A percentile compares a stretch with the other conserved stretches of the same genome.
These are phyloP conservation scores for Cerceris ruficornis DNA, from an alignment of 2,888 invertebrate species.

Conservation along the genomic window DNA sequence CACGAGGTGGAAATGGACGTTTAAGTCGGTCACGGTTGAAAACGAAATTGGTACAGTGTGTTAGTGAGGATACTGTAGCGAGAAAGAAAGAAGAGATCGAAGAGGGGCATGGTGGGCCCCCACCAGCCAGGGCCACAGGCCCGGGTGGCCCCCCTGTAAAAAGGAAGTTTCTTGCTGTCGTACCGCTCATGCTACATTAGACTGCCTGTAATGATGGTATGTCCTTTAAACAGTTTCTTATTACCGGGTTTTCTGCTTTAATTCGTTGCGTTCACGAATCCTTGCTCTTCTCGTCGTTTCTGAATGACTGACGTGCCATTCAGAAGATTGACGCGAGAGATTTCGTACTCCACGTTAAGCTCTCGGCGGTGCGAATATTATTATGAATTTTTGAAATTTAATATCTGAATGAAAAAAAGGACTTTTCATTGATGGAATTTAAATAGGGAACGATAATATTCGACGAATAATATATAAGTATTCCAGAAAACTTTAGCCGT, in stretches of 20 bases:
- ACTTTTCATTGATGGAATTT: no score
- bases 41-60: constrained; percentile 28
- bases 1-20: constrained; percentile 21
- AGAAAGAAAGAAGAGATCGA: constrained; percentile 28
- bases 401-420: no score
- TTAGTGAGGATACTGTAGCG: constrained; percentile 38
- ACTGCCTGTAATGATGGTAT: constrained; percentile 80
- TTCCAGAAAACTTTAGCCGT: no score
- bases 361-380: no score
- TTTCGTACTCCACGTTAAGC: no score
- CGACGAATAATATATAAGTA: no score
- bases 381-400: no score
- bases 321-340: no score
- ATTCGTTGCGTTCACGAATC: no score
- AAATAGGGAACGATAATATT: no score
- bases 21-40: constrained; percentile 14
- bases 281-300: no score
- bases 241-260: not conserved
- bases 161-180: constrained; percentile 66
- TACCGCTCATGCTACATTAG: constrained; percentile 60
- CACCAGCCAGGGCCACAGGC: constrained; percentile 74
- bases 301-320: no score
- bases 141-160: constrained; percentile 73
- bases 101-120: constrained; percentile 74
- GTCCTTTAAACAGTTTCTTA: constrained; percentile 53